Evolutionary conservation across 2,888 invertebrate species (phyloP).

Genomic region (Ceratothoa steindachneri): DNA sequence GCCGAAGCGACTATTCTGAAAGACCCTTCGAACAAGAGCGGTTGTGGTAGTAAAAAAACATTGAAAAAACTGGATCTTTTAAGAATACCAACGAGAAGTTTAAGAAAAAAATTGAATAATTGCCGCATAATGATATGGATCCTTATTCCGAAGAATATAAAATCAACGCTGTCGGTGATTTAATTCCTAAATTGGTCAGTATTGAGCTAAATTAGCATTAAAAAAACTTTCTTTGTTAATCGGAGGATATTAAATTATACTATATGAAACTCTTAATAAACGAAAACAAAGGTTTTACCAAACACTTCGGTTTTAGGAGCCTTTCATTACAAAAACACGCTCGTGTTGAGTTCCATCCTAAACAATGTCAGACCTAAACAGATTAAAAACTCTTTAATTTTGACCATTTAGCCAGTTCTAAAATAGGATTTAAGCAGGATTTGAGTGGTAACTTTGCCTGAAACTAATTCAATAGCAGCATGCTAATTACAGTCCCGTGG

Average conservation of each 20-base stretch:
- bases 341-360: neutral
- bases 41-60: too few species aligned
- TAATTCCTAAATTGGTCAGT: neutral
- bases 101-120: neutral
- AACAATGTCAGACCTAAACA: neutral
- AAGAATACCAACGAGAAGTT: too few species aligned
- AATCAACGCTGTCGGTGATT: constrained; percentile 14
- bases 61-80: too few species aligned
- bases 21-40: too few species aligned
- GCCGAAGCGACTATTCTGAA: too few species aligned
- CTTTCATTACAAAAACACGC: neutral
- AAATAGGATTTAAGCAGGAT: neutral
- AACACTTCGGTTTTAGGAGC: neutral
- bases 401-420: neutral
- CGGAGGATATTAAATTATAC: neutral
- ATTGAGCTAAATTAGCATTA: neutral
- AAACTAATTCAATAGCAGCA: neutral
- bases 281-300: neutral
- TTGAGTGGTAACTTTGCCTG: neutral
- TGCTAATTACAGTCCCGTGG: neutral
- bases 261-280: constrained; percentile 1
- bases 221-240: constrained; percentile 3
- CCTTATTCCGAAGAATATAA: constrained; percentile 11
- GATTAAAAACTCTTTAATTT: neutral
- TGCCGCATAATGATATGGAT: neutral